These are phyloP conservation scores for Sepioteuthis lessoniana DNA, from an alignment of 2,888 invertebrate species.

Conservation along the genomic window DNA sequence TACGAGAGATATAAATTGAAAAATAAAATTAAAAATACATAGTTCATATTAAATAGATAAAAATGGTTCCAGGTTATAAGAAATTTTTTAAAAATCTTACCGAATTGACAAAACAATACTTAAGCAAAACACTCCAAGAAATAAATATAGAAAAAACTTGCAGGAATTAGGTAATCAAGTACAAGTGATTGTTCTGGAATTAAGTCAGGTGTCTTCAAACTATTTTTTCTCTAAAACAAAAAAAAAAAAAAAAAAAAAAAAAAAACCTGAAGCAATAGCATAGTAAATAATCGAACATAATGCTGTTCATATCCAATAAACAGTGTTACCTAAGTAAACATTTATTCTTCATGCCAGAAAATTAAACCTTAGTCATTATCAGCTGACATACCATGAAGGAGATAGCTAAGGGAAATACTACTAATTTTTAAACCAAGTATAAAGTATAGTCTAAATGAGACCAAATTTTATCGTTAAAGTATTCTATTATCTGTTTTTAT, in stretches of 20 bases:
- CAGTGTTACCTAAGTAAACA: not conserved
- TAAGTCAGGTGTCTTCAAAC: not conserved
- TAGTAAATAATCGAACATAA: not conserved
- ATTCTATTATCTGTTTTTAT: no score
- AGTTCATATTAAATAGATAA: no score
- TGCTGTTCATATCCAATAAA: not conserved
- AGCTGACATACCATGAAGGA: not conserved
- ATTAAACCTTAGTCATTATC: not conserved
- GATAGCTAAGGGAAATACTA: no score
- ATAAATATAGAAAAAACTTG: not conserved
- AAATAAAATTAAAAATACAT: no score
- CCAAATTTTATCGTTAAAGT: no score
- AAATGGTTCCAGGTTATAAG: no score
- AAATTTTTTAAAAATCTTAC: no score
- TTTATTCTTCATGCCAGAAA: not conserved
- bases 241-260: no score
- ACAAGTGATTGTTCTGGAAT: not conserved
- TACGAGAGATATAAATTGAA: not conserved
- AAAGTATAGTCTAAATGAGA: no score
- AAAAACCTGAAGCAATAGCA: not conserved
- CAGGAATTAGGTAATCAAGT: not conserved
- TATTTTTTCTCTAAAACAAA: no score
- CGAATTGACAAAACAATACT: no score
- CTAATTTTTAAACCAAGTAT: no score
- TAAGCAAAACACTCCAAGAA: not conserved